Conservation (phyloP, 2,113 vertebrate species). For the Ranitomeya imitator region DNA sequence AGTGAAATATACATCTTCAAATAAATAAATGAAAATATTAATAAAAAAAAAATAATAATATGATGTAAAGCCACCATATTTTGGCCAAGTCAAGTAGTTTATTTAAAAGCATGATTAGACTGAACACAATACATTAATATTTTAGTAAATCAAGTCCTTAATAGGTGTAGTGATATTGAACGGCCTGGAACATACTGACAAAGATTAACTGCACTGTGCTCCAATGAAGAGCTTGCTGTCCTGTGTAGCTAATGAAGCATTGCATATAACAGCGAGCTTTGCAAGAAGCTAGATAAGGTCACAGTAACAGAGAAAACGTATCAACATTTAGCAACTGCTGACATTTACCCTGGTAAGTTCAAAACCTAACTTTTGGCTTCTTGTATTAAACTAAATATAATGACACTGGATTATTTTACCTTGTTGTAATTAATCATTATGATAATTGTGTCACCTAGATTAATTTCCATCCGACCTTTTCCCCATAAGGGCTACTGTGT, state of each 20-base stretch:
- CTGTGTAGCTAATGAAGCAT: slow-evolving; percentile 41
- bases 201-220: slow-evolving; percentile 17
- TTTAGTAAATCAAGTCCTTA: slow-evolving; percentile 41
- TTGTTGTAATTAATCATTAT: slow-evolving; percentile 45
- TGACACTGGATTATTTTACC: not conserved
- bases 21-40: no score
- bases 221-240: slow-evolving; percentile 36
- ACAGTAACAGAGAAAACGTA: slow-evolving; percentile 9
- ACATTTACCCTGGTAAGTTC: slow-evolving; percentile 17
- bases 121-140: slow-evolving; percentile 15
- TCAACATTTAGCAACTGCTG: slow-evolving; percentile 30
- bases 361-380: slow-evolving; percentile 8
- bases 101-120: slow-evolving; percentile 9
- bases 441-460: slow-evolving; percentile 19
- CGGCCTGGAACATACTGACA: slow-evolving; percentile 34
- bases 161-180: slow-evolving; percentile 21
- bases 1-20: not conserved
- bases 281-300: slow-evolving; percentile 43
- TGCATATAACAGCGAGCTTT: not conserved
- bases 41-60: no score
- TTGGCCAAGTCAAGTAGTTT: slow-evolving; percentile 10
- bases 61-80: not conserved
- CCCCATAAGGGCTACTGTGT: not conserved
- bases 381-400: slow-evolving; percentile 14
- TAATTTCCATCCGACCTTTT: not conserved